Evolutionary conservation across 2,797 vertebrate species (phyloP), one percentile per base, ranked within the genome.

Genomic region (Dermochelys coriacea): DNA sequence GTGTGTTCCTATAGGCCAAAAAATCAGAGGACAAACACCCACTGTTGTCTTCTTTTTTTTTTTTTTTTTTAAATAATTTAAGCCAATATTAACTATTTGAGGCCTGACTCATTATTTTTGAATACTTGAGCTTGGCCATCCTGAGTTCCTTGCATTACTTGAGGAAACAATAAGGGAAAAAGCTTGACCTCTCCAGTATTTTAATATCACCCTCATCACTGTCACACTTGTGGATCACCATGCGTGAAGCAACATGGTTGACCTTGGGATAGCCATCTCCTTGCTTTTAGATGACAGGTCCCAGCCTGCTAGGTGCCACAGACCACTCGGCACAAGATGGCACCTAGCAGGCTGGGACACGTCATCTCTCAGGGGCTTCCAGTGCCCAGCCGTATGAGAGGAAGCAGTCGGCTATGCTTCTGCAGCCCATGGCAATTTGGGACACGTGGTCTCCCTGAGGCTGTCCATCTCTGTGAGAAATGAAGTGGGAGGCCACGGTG

Each of bases 1-100:
- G 27, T 31, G 15, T 0, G 6, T 14, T 4, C 0, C 0, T 5
- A 0, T 1, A 37, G 19, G 21, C 45, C 82, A 12, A 10, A 0
- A 1, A 5, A 10, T 29, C 34, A 14, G 10, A 12, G 9, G 21
- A 41, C 12, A 71, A 5, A 37, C 1, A 41, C 2, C 4, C 7
- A 16, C 14, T 31, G 12, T 3, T n/a, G n/a, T n/a, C n/a, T n/a
- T n/a, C n/a, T n/a, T n/a, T 6, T 2, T 12, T 16, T 45, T n/a
- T 25, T 61, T n/a, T n/a, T 61, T 2, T 19, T 41, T 41, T 4
- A 23, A 59, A 9, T 55, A 2, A 10, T 12, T 80, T 0, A 31
- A 25, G 3, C 31, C 2, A 2, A 34, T 0, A 21, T 29, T 29
- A 18, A 0, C 14, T 18, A 31, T 1, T 12, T 1, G 1, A 52